Evolutionary conservation across 2,888 invertebrate genomes (phyloP), one percentile per base, ranked within the genome.

Genomic region (Leptothorax acervorum): DNA sequence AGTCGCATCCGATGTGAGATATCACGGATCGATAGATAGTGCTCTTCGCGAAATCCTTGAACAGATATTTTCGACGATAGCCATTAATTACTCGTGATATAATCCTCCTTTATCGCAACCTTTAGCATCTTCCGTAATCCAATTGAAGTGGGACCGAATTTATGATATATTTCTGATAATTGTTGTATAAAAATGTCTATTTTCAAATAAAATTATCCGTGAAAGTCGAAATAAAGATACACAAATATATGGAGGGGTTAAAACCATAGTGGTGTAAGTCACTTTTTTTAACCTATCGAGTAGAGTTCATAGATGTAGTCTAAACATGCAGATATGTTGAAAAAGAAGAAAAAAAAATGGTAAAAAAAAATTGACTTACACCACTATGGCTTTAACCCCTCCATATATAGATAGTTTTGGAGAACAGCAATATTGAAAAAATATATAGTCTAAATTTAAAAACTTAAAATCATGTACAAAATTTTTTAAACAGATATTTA

Each of bases 21-120:
- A 70, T 63, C 66, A 68, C 28, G 70, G 75, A 66, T 75, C 57
- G 70, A 86, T 85, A 75, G 81, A 57, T 39, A 76, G 68, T 48
- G 28, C 48, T 48, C 23, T 35, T 48, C 6, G 35, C 31, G 31
- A 42, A 66, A 84, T 84, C 28, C 62, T 85, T 85, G 70, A 65
- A 68, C 65, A 23, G 48, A 53, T 76, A 70, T 68, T 82, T 66
- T 70, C 31, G 4, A 71, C 57, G 57, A 55, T 82, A 35, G n/a
- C 51, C 39, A 31, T 82, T 66, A 82, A 73, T 74, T 73, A 60
- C 35, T 73, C 23, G 28, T 18, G 23, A 57, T 79, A 53, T 68
- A 42, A 68, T 23, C 23, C 23, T 23, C 0, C 23, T 23, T 23
- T 23, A 23, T 68, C 31, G 53, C 42, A 55, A 70, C 9, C 68